Evolutionary conservation across 2,888 invertebrate species (phyloP).

Genomic region (Melanophora roralis): DNA sequence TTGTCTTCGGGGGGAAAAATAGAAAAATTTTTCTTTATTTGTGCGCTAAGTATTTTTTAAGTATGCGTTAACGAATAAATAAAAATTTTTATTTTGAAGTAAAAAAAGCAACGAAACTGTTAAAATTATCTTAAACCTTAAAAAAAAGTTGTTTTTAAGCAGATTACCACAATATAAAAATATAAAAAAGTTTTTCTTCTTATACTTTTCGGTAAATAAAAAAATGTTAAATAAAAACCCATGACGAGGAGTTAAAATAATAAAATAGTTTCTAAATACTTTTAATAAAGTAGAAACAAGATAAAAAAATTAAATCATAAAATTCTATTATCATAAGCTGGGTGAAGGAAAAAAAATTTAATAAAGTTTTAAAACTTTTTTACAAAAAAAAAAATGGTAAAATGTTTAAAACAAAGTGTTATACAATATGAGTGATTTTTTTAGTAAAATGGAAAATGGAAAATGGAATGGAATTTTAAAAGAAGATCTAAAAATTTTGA

Average conservation of each 20-base stretch:
- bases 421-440: neutral
- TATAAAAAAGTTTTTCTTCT: neutral
- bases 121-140: conserved; percentile 6
- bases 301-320: neutral
- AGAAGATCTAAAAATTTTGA: too few species aligned
- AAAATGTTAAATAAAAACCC: neutral
- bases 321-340: neutral
- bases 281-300: neutral
- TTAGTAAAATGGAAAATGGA: neutral
- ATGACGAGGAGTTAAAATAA: conserved; percentile 20
- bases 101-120: neutral
- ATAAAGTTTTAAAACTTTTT: too few species aligned
- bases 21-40: neutral
- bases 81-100: neutral
- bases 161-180: conserved; percentile 22
- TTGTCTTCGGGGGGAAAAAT: neutral
- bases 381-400: neutral
- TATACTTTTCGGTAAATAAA: neutral
- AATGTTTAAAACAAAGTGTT: neutral
- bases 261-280: conserved; percentile 21
- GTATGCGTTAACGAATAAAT: neutral
- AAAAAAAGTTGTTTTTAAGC: conserved; percentile 25
- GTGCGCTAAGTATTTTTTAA: neutral
- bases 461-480: too few species aligned
- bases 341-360: neutral